Conservation (phyloP, 2,888 invertebrate genomes). For the Catocala fraxini region DNA sequence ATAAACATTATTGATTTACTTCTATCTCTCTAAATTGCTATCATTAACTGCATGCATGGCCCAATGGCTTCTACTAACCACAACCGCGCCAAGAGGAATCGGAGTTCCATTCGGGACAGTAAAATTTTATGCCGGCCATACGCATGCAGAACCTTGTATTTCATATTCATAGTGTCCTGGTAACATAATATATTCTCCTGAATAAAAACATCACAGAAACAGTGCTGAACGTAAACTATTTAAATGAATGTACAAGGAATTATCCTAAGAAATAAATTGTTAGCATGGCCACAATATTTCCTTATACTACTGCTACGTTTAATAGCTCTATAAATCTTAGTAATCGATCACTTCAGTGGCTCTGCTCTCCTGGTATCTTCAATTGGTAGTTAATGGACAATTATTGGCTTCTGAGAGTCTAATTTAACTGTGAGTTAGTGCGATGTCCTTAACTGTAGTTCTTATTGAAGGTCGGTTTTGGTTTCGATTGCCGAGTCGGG, state of each 20-base stretch:
- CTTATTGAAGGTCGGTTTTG: background rate
- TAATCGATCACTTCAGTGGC: constrained; percentile 52
- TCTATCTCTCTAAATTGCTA: too few species aligned
- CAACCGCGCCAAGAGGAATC: too few species aligned
- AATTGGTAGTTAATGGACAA: constrained; percentile 60
- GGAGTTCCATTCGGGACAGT: too few species aligned
- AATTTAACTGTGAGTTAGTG: constrained; percentile 28
- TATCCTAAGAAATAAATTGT: constrained; percentile 29
- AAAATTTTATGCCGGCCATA: too few species aligned
- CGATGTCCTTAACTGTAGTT: background rate
- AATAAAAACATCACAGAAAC: background rate
- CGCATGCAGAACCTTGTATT: too few species aligned
- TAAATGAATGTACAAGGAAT: constrained; percentile 6
- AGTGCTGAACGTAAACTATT: constrained; percentile 1
- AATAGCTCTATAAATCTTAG: constrained; percentile 50
- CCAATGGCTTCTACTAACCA: too few species aligned
- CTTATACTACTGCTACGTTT: constrained; percentile 24
- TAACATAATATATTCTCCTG: background rate
- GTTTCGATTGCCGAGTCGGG: too few species aligned
- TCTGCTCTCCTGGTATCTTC: constrained; percentile 58
- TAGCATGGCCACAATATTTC: constrained; percentile 28
- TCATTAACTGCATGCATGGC: too few species aligned
- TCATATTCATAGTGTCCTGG: background rate
- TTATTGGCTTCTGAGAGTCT: constrained; percentile 38
- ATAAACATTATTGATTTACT: too few species aligned